These are phyloP conservation scores for Dynastes maya DNA, from an alignment of 2,888 invertebrate genomes.

Conservation along the genomic window DNA sequence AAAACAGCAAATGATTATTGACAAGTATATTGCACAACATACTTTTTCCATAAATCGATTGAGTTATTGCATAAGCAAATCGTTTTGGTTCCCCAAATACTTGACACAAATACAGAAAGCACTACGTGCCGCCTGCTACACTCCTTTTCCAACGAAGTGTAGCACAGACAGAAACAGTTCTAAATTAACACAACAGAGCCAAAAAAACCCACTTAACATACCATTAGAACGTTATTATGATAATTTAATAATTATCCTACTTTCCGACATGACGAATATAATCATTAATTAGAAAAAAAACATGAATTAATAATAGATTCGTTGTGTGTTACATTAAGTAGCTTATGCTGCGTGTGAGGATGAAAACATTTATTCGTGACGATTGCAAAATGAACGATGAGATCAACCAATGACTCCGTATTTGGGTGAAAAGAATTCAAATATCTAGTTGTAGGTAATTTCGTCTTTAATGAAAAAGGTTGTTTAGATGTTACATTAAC, in stretches of 20 bases:
- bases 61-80: conserved; percentile 31
- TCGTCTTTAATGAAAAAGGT: neutral
- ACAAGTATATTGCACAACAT: neutral
- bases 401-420: conserved; percentile 15
- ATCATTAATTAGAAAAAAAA: conserved; percentile 23
- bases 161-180: conserved; percentile 15
- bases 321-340: conserved; percentile 16
- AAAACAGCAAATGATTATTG: neutral
- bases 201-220: conserved; percentile 34
- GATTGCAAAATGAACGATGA: conserved; percentile 9
- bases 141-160: conserved; percentile 27
- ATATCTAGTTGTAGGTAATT: neutral
- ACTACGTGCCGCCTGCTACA: neutral
- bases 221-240: conserved; percentile 44
- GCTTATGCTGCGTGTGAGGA: neutral
- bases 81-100: conserved; percentile 35
- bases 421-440: conserved; percentile 27
- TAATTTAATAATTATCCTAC: conserved; percentile 45
- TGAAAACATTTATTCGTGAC: neutral
- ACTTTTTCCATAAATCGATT: conserved; percentile 5
- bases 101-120: conserved; percentile 25
- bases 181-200: conserved; percentile 21
- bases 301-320: conserved; percentile 25
- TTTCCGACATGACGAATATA: conserved; percentile 36
- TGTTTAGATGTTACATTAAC: neutral